phyloP scores from a whole-genome alignment of 2,888 invertebrate genomes.

The Corbicula japonica region DNA sequence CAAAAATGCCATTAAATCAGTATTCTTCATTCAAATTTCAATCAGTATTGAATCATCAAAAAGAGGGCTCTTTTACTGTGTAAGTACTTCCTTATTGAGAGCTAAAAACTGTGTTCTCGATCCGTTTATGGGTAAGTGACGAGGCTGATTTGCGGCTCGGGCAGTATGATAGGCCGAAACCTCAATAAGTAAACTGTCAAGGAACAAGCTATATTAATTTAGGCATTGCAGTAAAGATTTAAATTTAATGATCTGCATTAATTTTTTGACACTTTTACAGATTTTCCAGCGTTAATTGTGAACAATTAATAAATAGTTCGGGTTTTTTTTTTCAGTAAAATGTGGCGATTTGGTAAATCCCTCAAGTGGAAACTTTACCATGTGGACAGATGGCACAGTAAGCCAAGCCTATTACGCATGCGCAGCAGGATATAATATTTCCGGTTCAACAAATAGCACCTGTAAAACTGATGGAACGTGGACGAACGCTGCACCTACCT shows the following conservation, averaged over 20 bases:
- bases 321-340: conserved; percentile 32
- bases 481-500: conserved; percentile 35
- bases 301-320: neutral
- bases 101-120: too few relatives aligned
- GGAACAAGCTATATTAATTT: neutral
- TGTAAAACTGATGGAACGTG: conserved; percentile 45
- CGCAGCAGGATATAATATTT: conserved; percentile 34
- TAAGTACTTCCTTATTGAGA: too few relatives aligned
- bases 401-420: conserved; percentile 40
- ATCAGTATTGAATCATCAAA: too few relatives aligned
- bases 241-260: neutral
- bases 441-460: conserved; percentile 15
- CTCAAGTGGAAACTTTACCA: conserved; percentile 46
- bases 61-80: too few relatives aligned
- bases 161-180: too few relatives aligned
- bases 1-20: too few relatives aligned
- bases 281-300: neutral
- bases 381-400: conserved; percentile 31
- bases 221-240: neutral
- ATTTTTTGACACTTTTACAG: neutral
- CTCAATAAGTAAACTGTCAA: neutral
- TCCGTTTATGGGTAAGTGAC: too few relatives aligned
- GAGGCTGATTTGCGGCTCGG: too few relatives aligned
- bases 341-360: conserved; percentile 39
- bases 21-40: too few relatives aligned